These are phyloP conservation scores for Bergia sp. DNA, from an alignment of 92 coral and sea anemone species.

Conservation along the genomic window DNA sequence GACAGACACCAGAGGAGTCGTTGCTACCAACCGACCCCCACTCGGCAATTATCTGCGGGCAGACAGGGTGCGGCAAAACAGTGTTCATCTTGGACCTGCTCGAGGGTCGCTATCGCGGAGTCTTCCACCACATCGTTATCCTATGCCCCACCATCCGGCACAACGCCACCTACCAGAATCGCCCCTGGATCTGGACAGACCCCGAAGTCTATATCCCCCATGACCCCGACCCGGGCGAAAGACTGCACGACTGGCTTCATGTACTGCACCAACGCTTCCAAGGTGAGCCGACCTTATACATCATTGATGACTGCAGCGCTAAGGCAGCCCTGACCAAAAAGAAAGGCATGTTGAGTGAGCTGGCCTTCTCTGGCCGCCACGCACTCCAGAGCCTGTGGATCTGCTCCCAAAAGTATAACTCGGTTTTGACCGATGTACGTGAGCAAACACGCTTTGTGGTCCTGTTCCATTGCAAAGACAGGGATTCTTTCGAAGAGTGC, in stretches of 20 bases:
- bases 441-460: background rate
- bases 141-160: too few relatives aligned
- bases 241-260: background rate
- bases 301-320: background rate
- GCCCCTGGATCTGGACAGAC: background rate
- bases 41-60: too few relatives aligned
- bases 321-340: background rate
- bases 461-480: background rate
- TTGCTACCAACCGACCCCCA: background rate
- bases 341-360: background rate
- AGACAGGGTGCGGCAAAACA: background rate
- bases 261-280: background rate
- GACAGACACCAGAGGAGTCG: background rate
- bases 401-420: background rate
- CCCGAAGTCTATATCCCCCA: background rate
- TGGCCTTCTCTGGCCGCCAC: background rate
- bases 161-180: background rate
- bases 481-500: background rate
- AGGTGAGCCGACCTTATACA: background rate
- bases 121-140: too few relatives aligned
- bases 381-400: background rate
- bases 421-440: background rate
- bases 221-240: background rate
- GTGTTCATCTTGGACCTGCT: background rate
- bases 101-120: background rate